phyloP scores from a whole-genome alignment of 2,113 vertebrate species.

The Hemichromis elongatus region DNA sequence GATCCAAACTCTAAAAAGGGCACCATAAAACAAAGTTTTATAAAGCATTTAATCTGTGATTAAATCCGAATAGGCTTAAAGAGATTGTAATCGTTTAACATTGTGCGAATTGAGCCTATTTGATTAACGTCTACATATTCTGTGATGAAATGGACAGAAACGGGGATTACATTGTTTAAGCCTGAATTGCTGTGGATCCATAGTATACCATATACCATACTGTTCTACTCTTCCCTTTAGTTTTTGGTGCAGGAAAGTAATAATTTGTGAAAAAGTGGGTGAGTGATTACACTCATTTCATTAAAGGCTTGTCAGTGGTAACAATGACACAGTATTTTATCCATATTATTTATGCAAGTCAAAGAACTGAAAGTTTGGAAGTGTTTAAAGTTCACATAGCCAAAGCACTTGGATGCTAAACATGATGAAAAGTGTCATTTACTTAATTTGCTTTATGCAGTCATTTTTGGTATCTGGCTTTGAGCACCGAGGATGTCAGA shows the following conservation, averaged over 20 bases:
- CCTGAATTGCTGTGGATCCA: not conserved
- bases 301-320: not conserved
- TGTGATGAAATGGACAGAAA: not conserved
- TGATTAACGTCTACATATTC: not conserved
- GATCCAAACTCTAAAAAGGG: slow-evolving; percentile 26
- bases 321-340: not conserved
- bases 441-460: not conserved
- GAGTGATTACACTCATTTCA: not conserved
- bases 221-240: not conserved
- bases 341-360: not conserved
- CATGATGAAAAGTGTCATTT: not conserved
- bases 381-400: not conserved
- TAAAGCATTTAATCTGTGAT: slow-evolving; percentile 37
- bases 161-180: not conserved
- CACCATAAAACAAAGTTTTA: slow-evolving; percentile 50
- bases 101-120: not conserved
- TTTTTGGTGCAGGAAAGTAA: not conserved
- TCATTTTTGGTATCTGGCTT: not conserved
- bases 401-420: no score
- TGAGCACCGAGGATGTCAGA: not conserved
- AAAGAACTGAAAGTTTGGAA: not conserved
- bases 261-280: not conserved
- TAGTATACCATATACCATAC: not conserved
- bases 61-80: slow-evolving; percentile 10
- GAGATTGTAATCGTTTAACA: slow-evolving; percentile 12